Conservation (phyloP, 2,888 invertebrate genomes). For the Clusia tigrina region DNA sequence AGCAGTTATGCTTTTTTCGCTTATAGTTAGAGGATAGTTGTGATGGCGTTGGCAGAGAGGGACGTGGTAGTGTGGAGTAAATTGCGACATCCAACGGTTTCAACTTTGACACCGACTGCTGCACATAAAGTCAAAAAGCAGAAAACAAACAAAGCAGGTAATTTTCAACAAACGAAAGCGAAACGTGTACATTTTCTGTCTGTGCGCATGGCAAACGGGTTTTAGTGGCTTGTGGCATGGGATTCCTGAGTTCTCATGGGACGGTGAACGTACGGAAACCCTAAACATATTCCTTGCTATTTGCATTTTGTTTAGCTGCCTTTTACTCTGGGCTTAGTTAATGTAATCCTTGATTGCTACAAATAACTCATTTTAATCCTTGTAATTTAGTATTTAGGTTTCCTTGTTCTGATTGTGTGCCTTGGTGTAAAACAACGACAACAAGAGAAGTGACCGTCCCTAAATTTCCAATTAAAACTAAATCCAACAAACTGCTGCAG, state of each 20-base stretch:
- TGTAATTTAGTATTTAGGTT: not conserved
- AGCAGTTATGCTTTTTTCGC: too few species aligned
- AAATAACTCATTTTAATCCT: not conserved
- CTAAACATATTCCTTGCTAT: not conserved
- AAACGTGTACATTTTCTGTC: not conserved
- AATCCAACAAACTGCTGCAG: not conserved
- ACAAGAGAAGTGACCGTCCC: not conserved
- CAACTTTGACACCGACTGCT: too few species aligned
- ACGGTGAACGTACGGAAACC: not conserved
- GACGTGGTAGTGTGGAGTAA: too few species aligned
- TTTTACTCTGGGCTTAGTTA: not conserved
- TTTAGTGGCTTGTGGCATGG: not conserved
- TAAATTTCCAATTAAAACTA: not conserved
- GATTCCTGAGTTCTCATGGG: not conserved
- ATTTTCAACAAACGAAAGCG: constrained; percentile 1
- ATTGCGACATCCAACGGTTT: too few species aligned
- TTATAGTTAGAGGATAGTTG: too few species aligned
- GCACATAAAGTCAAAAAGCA: too few species aligned
- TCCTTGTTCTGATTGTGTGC: not conserved
- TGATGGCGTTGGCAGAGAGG: too few species aligned
- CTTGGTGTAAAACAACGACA: too few species aligned
- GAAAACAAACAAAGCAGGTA: not conserved
- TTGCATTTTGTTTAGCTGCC: too few species aligned
- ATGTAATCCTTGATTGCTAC: not conserved
- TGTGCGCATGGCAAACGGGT: not conserved